phyloP scores from a whole-genome alignment of 2,113 vertebrate genomes.

The Misgurnus mizolepis region DNA sequence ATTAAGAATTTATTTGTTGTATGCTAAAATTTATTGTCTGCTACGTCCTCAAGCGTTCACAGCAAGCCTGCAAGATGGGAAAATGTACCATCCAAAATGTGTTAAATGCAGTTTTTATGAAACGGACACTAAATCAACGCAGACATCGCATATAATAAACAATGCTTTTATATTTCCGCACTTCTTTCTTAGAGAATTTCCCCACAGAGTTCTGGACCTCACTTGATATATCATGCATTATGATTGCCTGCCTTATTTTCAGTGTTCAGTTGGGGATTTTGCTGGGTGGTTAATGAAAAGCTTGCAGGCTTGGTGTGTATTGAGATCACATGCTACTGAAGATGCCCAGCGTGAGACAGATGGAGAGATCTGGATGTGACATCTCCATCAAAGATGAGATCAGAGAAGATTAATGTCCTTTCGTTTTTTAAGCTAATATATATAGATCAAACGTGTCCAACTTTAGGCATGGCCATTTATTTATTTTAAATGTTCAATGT shows the following conservation, averaged over 20 bases:
- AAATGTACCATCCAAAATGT: no score
- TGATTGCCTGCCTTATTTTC: conserved; percentile 34
- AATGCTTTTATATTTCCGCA: background rate
- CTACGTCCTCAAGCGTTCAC: no score
- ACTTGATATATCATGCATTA: background rate
- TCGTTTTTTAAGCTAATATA: background rate
- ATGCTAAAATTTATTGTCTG: no score
- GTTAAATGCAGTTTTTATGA: no score
- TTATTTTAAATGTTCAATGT: background rate
- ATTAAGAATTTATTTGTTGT: no score
- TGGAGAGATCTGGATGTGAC: conserved; percentile 63
- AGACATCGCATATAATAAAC: background rate
- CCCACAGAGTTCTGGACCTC: background rate
- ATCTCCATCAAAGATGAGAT: conserved; percentile 58
- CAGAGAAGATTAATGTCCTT: background rate
- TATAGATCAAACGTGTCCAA: background rate
- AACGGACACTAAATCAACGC: no score
- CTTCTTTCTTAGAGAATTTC: background rate
- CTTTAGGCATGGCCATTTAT: background rate
- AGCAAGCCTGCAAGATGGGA: no score
- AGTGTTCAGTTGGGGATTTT: conserved; percentile 24
- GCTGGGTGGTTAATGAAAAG: conserved; percentile 53
- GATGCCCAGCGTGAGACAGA: conserved; percentile 65
- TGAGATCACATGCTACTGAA: conserved; percentile 49
- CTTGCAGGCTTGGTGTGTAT: conserved; percentile 58